Base-by-base conservation (phyloP, 2,113 vertebrate genomes). In the Myodes glareolus region DNA sequence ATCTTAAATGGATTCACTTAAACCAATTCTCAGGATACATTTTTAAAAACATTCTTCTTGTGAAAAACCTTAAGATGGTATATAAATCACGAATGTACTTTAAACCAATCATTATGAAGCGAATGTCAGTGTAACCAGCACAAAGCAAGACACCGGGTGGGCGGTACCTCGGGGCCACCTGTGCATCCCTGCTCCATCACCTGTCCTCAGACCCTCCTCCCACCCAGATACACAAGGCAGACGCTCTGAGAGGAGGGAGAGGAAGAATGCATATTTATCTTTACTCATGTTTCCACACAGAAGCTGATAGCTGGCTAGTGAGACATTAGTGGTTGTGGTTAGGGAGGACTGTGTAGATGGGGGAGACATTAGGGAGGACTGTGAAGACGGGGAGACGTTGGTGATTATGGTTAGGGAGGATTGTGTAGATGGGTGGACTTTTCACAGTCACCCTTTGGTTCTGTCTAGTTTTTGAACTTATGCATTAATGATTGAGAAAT, bases 1-100 rank as follows among this genome's bases (percentile, higher is more conserved):
- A 90, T 42, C 72, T 96, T 94, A 86, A 96, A 92, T 58, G 8
- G 42, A 73, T 91, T 86, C 23, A 76, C 72, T 91, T 27, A 92
- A 91, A 63, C 89, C 11, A 93, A 91, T 78, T 94, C 55, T 85
- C 81, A 88, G 65, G 17, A 73, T 81, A 91, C n/a, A 95, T 70
- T 94, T 94, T 80, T 47, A 13, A 68, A 65, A 92, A 0, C 45
- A 11, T 68, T 29, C 72, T 89, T 29, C 42, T 86, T 77, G 23
- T 86, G 31, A 81, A 87, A 86, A 87, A 93, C 27, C 45, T 77
- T 52, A 88, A 85, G 27, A 47, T 36, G 80, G 52, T 29, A 70
- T 55, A 91, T 76, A 87, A 84, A 90, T 88, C 9, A 90, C 61
- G 92, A 87, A 73, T 76, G 17, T 21, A 39, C 19, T 78, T 82